Conservation (phyloP, 2,797 vertebrate genomes). For the Liparis tanakae region DNA sequence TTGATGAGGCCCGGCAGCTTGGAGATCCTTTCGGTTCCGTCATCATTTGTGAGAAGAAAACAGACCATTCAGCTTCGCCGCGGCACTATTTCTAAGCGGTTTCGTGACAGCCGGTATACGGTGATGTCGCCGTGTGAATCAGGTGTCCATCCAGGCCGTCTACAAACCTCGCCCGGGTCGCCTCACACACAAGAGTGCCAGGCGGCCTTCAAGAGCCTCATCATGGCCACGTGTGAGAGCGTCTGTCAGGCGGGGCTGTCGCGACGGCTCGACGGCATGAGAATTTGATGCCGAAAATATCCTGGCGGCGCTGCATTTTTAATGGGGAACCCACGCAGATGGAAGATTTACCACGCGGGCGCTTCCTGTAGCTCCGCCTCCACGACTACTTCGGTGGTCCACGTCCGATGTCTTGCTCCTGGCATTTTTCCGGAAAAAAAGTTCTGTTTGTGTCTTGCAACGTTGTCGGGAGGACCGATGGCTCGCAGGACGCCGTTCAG, state of each 20-base stretch:
- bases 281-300: slow-evolving; percentile 81
- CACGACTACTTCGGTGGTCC: slow-evolving; percentile 19
- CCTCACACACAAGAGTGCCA: background rate
- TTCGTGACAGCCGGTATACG: slow-evolving; percentile 28
- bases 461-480: slow-evolving; percentile 14
- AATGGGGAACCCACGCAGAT: slow-evolving; percentile 63
- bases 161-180: too few species aligned
- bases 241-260: slow-evolving; percentile 48
- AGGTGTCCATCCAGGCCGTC: slow-evolving; percentile 34
- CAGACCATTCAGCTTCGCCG: slow-evolving; percentile 15
- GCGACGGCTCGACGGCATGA: slow-evolving; percentile 72
- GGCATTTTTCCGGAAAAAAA: slow-evolving; percentile 35
- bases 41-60: slow-evolving; percentile 16
- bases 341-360: slow-evolving; percentile 63
- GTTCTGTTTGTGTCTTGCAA: slow-evolving; percentile 43
- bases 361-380: slow-evolving; percentile 32
- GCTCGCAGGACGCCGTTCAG: slow-evolving; percentile 8
- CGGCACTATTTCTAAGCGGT: background rate
- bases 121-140: slow-evolving; percentile 14
- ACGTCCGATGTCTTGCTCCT: slow-evolving; percentile 35
- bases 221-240: slow-evolving; percentile 49
- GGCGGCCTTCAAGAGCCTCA: slow-evolving; percentile 51
- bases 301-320: slow-evolving; percentile 79
- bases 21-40: background rate
- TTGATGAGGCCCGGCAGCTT: background rate